phyloP scores from a whole-genome alignment of 2,888 invertebrate genomes.

The Epinotia nisella region DNA sequence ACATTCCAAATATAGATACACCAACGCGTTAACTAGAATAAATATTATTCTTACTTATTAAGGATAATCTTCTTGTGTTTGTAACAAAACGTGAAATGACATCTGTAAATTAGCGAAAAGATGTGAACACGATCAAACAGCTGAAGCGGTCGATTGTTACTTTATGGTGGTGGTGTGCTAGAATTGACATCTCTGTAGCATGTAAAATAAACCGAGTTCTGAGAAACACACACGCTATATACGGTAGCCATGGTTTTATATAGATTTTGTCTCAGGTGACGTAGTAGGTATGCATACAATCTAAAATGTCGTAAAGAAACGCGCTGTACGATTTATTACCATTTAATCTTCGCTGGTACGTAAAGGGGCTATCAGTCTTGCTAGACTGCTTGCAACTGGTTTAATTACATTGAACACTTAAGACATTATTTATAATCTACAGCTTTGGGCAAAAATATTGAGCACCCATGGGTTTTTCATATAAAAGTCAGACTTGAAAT shows the following conservation, averaged over 20 bases:
- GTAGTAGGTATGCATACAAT: not conserved
- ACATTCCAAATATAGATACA: not conserved
- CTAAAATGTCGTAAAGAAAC: slow-evolving; percentile 6
- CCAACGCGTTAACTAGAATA: not conserved
- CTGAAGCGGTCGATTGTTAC: not conserved
- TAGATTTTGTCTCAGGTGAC: not conserved
- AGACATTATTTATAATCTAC: too few species aligned
- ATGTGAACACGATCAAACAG: not conserved
- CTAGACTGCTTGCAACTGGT: too few species aligned
- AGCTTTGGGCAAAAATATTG: too few species aligned
- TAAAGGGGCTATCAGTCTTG: not conserved
- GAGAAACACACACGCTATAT: not conserved
- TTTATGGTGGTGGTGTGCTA: not conserved
- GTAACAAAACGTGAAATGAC: not conserved
- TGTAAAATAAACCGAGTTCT: slow-evolving; percentile 1
- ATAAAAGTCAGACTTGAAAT: too few species aligned
- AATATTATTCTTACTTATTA: not conserved
- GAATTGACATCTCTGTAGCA: not conserved
- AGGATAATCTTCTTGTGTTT: not conserved
- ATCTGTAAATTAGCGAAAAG: slow-evolving; percentile 2
- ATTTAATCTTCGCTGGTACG: slow-evolving; percentile 12
- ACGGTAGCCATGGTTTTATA: not conserved
- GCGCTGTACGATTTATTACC: slow-evolving; percentile 10
- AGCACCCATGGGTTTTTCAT: too few species aligned
- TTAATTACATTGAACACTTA: too few species aligned